phyloP scores from a whole-genome alignment of 2,113 vertebrate genomes.

The Aplodontia rufa region DNA sequence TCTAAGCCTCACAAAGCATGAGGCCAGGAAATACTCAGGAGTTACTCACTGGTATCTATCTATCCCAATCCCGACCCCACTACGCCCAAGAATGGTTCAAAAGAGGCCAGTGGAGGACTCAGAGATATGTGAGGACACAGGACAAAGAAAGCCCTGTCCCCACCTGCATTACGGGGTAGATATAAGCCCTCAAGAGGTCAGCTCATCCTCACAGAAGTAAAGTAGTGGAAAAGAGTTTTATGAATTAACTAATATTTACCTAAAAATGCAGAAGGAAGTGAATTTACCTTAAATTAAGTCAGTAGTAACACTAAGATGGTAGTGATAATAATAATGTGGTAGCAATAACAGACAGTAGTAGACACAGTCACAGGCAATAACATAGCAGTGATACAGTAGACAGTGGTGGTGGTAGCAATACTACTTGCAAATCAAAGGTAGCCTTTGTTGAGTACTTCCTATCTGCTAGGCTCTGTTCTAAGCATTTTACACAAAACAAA shows the following conservation, averaged over 20 bases:
- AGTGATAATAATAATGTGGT: background rate
- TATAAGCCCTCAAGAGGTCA: background rate
- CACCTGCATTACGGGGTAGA: background rate
- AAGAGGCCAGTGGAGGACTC: background rate
- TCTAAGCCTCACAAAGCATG: background rate
- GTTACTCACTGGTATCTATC: background rate
- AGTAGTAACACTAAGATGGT: background rate
- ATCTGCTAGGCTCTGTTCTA: background rate
- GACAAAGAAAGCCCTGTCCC: background rate
- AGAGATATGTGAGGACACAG: background rate
- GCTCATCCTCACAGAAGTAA: background rate
- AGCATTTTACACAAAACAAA: background rate
- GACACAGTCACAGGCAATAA: background rate
- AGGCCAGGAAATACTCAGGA: background rate
- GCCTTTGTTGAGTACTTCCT: background rate
- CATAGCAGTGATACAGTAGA: background rate
- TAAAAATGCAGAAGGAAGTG: background rate
- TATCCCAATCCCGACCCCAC: background rate
- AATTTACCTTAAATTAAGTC: background rate
- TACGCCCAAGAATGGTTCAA: background rate
- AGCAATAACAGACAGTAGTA: background rate
- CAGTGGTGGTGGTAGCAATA: rapidly evolving
- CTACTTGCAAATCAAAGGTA: too few relatives aligned
- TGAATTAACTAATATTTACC: background rate
- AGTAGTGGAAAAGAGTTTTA: background rate